A percentile compares a stretch with the other conserved stretches of the same genome.
phyloP scores from a whole-genome alignment of 2,797 vertebrate species.

The Mallotus villosus region DNA sequence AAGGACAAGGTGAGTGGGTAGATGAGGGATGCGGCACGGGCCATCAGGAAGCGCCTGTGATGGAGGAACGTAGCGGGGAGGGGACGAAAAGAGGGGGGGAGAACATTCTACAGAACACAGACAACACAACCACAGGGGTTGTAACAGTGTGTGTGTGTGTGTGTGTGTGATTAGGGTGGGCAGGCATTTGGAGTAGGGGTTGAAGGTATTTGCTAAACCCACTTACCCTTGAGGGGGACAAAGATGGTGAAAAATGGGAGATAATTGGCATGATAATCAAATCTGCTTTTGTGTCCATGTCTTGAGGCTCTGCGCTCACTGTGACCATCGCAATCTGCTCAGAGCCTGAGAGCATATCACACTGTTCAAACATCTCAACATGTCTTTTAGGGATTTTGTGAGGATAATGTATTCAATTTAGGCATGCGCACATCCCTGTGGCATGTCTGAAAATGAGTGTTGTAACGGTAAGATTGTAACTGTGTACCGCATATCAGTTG shows the following conservation, averaged over 20 bases:
- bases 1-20: too few species aligned
- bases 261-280: slow-evolving; percentile 29
- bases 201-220: slow-evolving; percentile 12
- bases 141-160: background rate
- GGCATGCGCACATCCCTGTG: too few species aligned
- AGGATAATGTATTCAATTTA: background rate
- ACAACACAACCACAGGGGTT: background rate
- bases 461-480: too few species aligned
- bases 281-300: slow-evolving; percentile 11
- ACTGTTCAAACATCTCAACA: background rate
- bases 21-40: too few species aligned
- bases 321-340: background rate
- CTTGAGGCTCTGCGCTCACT: slow-evolving; percentile 9
- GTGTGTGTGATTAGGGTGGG: background rate
- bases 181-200: background rate
- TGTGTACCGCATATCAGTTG: too few species aligned
- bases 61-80: too few species aligned
- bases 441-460: too few species aligned
- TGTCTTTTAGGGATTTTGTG: background rate
- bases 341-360: background rate
- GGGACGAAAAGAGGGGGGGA: too few species aligned
- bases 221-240: slow-evolving; percentile 9
- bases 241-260: slow-evolving; percentile 27
- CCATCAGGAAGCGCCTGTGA: too few species aligned
- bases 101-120: background rate